Base-by-base conservation (phyloP, 2,113 vertebrate genomes). In the Edolisoma coerulescens region DNA sequence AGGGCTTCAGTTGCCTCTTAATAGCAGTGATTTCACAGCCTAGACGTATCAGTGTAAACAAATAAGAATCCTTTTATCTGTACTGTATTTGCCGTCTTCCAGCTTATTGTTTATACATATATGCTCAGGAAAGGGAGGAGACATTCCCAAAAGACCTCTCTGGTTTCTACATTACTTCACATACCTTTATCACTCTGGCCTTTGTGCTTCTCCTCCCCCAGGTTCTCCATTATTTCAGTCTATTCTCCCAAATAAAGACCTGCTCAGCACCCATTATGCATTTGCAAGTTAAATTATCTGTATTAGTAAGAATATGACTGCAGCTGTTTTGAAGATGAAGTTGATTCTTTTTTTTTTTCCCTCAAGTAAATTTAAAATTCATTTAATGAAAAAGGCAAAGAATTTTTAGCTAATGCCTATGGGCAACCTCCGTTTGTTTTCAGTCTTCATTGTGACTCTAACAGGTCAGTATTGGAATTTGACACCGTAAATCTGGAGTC, bases 81-180 rank as follows among this genome's bases (percentile, higher is more conserved):
- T 53, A 65, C 11, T 52, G 5, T 14, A 64, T 84, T 68, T 93
- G 52, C 49, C 35, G 52, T 60, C n/a, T 85, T 92, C n/a, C 59
- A 84, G 16, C 2, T 52, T 71, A 60, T 64, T 73, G 9, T 57
- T 69, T 35, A 63, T 35, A 80, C 9, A 47, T 45, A 16, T 32
- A 74, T 17, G 8, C 15, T 93, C 63, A 80, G 47, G 44, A 90
- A 70, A 84, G 42, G 54, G 35, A 88, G 35, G 39, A 65, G 30
- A 74, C 52, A 39, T 33, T 88, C 41, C 45, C 59, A 60, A 82
- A 86, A 47, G 11, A 32, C 14, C 23, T 61, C 52, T 89, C 16
- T 30, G 42, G 20, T 86, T 92, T 90, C 69, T 82, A 37, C 23
- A 65, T 49, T 71, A 84, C 47, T 82, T 93, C 78, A 67, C 18